phyloP scores from a whole-genome alignment of 2,797 vertebrate genomes.

The Leptoclinus maculatus region DNA sequence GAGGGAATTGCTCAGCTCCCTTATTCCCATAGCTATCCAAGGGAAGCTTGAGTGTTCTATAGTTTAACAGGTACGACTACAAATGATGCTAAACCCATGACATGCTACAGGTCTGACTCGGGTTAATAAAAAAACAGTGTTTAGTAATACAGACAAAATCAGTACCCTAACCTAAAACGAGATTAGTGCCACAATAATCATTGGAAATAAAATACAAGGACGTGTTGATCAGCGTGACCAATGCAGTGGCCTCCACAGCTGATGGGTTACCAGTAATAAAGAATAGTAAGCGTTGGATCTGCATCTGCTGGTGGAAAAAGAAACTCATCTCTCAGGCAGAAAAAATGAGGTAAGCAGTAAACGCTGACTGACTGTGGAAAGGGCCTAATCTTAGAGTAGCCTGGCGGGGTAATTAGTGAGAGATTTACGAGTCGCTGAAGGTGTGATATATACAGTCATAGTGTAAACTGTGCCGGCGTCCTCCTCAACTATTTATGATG shows the following conservation, averaged over 20 bases:
- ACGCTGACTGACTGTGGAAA: constrained; percentile 12
- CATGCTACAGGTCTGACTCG: not conserved
- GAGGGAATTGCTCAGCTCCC: constrained; percentile 21
- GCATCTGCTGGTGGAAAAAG: not conserved
- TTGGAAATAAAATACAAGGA: not conserved
- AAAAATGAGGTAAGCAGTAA: not conserved
- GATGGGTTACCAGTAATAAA: not conserved
- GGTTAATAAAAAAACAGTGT: not conserved
- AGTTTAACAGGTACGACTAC: constrained; percentile 19
- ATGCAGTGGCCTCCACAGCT: not conserved
- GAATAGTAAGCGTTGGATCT: not conserved
- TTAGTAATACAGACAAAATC: not conserved
- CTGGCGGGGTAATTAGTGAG: constrained; percentile 61
- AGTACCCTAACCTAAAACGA: not conserved
- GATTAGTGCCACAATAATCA: not conserved
- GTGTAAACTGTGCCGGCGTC: constrained; percentile 49
- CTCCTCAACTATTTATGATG: constrained; percentile 62
- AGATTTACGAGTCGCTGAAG: constrained; percentile 72
- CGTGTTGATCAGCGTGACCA: not conserved
- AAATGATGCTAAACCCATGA: not conserved
- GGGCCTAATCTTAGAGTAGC: constrained; percentile 63
- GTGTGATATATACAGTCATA: constrained; percentile 57
- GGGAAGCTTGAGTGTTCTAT: constrained; percentile 14
- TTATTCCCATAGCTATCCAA: constrained; percentile 16
- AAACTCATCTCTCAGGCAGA: not conserved